These are phyloP conservation scores for Ptychoptera contaminata DNA, from an alignment of 2,888 invertebrate genomes.

Conservation along the genomic window DNA sequence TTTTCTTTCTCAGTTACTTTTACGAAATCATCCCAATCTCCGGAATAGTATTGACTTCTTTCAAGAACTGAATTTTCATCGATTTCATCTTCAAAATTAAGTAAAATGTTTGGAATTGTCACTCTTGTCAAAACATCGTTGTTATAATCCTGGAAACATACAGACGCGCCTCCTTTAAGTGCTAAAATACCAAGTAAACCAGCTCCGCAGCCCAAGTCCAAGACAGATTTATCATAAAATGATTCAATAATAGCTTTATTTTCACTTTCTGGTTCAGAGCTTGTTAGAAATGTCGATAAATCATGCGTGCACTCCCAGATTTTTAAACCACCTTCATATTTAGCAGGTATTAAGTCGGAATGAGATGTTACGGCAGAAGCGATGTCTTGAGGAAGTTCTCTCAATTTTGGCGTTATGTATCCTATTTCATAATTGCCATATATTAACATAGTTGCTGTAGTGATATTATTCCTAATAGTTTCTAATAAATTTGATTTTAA, in stretches of 20 bases:
- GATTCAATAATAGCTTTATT: slow-evolving; percentile 24
- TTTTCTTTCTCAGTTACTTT: slow-evolving; percentile 27
- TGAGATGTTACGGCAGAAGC: slow-evolving; percentile 40
- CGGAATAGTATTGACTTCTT: slow-evolving; percentile 29
- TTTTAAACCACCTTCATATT: slow-evolving; percentile 86
- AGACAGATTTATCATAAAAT: slow-evolving; percentile 38
- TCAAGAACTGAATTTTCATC: not conserved
- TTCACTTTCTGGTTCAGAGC: slow-evolving; percentile 15
- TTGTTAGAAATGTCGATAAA: slow-evolving; percentile 47
- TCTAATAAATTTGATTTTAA: not conserved
- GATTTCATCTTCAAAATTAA: slow-evolving; percentile 37
- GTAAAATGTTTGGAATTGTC: slow-evolving; percentile 67
- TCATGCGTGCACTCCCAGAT: slow-evolving; percentile 92
- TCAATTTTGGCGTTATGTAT: slow-evolving; percentile 22
- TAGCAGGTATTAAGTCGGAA: slow-evolving; percentile 57
- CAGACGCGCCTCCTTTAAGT: slow-evolving; percentile 45
- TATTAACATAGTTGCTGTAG: slow-evolving; percentile 20
- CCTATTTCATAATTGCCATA: slow-evolving; percentile 34
- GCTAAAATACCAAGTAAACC: slow-evolving; percentile 77
- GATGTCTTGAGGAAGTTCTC: slow-evolving; percentile 20
- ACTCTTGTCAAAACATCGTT: slow-evolving; percentile 59
- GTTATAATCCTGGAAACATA: slow-evolving; percentile 91
- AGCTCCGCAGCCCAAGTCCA: slow-evolving; percentile 88
- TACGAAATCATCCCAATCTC: slow-evolving; percentile 56
- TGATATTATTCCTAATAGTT: not conserved